A percentile compares a stretch with the other conserved stretches of the same genome.
Evolutionary conservation across 2,888 invertebrate species (phyloP).

Genomic region (Brassicogethes aeneus): DNA sequence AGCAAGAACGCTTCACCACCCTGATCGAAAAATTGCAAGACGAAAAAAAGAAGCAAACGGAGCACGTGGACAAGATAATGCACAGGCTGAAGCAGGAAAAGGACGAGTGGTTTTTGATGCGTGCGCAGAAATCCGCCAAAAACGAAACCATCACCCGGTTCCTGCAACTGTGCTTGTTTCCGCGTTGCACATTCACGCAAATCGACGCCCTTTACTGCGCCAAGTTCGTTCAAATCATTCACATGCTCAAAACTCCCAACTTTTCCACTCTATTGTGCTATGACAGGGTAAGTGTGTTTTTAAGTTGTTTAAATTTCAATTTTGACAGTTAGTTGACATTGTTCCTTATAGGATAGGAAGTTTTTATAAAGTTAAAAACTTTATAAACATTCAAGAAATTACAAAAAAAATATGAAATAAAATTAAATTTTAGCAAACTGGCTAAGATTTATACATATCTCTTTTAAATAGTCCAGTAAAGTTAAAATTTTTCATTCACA

Average conservation of each 20-base stretch:
- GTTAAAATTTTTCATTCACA: too few relatives aligned
- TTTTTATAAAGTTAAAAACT: too few relatives aligned
- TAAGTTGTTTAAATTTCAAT: conserved; percentile 1
- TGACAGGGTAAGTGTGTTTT: conserved; percentile 83
- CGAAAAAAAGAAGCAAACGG: conserved; percentile 86
- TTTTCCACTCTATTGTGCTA: conserved; percentile 97
- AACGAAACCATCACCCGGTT: conserved; percentile 96
- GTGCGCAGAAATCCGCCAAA: conserved; percentile 81
- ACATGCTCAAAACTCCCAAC: conserved; percentile 89
- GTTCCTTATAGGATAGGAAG: too few relatives aligned
- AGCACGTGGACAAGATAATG: conserved; percentile 86
- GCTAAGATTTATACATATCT: too few relatives aligned
- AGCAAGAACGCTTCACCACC: conserved; percentile 81
- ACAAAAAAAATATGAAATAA: too few relatives aligned
- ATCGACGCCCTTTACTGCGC: conserved; percentile 96
- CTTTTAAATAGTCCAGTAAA: too few relatives aligned
- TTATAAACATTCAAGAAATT: too few relatives aligned
- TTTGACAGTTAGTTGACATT: too few relatives aligned
- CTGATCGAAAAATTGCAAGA: conserved; percentile 89
- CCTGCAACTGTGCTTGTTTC: conserved; percentile 92
- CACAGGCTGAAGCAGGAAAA: conserved; percentile 67
- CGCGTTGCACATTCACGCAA: conserved; percentile 93
- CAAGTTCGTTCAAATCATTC: conserved; percentile 92
- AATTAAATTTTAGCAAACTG: too few relatives aligned
- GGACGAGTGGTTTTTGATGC: conserved; percentile 76